A percentile compares a stretch with the other conserved stretches of the same genome.
Conservation (phyloP, 2,113 vertebrate species). For the Anolis carolinensis region DNA sequence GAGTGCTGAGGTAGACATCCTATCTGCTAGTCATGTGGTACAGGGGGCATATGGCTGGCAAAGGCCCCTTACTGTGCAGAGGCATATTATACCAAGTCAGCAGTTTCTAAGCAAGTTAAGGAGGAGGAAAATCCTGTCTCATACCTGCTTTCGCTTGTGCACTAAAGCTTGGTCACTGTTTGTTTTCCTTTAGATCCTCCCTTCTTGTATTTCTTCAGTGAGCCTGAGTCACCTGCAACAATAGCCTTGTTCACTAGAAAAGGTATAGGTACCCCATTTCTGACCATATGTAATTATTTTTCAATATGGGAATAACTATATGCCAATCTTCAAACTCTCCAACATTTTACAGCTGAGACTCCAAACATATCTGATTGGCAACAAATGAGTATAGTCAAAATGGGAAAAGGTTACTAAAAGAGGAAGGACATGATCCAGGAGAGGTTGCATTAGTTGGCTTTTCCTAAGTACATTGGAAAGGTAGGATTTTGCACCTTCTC, state of each 20-base stretch:
- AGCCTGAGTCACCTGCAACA: background rate
- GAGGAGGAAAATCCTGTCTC: background rate
- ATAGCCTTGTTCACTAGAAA: background rate
- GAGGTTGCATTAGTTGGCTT: too few relatives aligned
- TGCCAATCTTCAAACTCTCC: background rate
- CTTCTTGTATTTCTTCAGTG: background rate
- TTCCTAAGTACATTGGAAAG: too few relatives aligned
- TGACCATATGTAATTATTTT: background rate
- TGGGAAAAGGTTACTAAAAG: too few relatives aligned
- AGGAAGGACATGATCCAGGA: too few relatives aligned
- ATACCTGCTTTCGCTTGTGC: background rate
- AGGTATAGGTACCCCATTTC: background rate
- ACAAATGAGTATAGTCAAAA: too few relatives aligned
- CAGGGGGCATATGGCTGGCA: background rate
- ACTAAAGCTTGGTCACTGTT: background rate
- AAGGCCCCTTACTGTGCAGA: slow-evolving; percentile 3
- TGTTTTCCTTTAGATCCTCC: too few relatives aligned
- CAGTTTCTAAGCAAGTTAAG: slow-evolving; percentile 2
- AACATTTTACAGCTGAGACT: too few relatives aligned
- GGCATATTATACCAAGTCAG: background rate
- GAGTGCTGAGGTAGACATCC: background rate
- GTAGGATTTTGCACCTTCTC: too few relatives aligned
- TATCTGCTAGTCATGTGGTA: background rate
- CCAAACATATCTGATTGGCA: too few relatives aligned
- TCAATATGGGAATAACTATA: background rate